These are phyloP conservation scores for Erpornis zantholeuca DNA, from an alignment of 2,113 vertebrate species.

Conservation along the genomic window DNA sequence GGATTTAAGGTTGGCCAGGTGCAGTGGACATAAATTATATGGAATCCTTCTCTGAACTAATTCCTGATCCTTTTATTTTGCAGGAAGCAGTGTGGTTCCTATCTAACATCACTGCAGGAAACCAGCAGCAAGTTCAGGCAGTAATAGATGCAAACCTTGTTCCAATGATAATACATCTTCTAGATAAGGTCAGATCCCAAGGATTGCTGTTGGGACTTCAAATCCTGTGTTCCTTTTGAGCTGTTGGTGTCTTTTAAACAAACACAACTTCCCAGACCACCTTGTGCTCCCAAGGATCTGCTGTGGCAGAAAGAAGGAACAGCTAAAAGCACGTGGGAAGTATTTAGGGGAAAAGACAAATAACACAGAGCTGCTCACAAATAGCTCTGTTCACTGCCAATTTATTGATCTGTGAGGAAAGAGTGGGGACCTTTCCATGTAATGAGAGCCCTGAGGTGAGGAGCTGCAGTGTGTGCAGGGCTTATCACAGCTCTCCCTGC, in stretches of 20 bases:
- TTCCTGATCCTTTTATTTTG: slow-evolving; percentile 34
- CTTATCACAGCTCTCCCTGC: neutral
- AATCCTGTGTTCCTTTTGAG: neutral
- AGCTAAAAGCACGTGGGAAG: neutral
- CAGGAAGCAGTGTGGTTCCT: slow-evolving; percentile 99
- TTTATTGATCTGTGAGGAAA: neutral
- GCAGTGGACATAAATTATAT: neutral
- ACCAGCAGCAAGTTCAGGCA: slow-evolving; percentile 99
- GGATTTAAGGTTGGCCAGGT: neutral
- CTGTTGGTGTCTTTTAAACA: neutral
- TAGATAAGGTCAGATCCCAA: slow-evolving; percentile 87
- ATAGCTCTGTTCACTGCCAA: neutral
- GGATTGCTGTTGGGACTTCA: neutral
- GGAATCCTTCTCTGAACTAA: neutral
- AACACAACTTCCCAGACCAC: neutral
- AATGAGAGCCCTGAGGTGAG: neutral
- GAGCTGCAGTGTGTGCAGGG: neutral
- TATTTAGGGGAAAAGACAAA: neutral
- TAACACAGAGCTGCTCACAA: neutral
- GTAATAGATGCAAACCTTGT: slow-evolving; percentile 98
- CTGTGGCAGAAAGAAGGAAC: neutral
- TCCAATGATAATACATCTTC: slow-evolving; percentile 98
- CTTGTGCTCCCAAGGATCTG: neutral
- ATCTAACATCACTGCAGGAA: slow-evolving; percentile 98
- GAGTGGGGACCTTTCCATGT: no score